Evolutionary conservation across 2,888 invertebrate species (phyloP), one percentile per base, ranked within the genome.

Genomic region (Tupiocoris notatus): DNA sequence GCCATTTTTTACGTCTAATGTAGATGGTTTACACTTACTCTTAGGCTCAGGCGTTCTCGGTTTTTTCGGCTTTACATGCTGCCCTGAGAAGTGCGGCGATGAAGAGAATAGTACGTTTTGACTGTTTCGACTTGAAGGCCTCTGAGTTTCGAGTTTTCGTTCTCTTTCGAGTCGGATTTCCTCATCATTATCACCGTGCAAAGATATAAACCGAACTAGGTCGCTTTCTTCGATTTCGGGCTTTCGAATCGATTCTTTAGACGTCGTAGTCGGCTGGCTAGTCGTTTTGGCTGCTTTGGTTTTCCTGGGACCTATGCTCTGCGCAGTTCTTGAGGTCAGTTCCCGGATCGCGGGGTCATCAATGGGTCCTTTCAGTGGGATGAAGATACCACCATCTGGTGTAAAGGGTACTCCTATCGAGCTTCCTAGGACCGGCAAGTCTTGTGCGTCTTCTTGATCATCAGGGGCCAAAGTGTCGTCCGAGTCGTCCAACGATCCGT

Each of bases 361-460:
- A 24, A 79, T 77, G 39, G 85, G 85, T 16, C 86, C 86, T 82
- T 85, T 86, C 62, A 86, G 80, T 9, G 86, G 86, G 73, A 86
- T 86, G 78, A 85, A 86, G 76, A 84, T 85, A 78, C 85, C 81
- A 23, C 80, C 75, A 21, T 79, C 80, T 0, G 81, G 80, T 9
- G 77, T 76, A 80, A 79, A 76, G n/a, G 81, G 82, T 61, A 83
- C 81, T 78, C 79, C 24, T 64, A 80, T 0, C 76, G 77, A 61
- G 80, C 81, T 87, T 86, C 81, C 86, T 86, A n/a, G 84, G 85
- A 18, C 16, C 9, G 54, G 9, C 17, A 39, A 73, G 83, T 85
- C 9, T 86, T 83, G 25, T 82, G 79, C 20, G 73, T 70, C 67
- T 54, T 81, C 82, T 56, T 83, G 82, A 79, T 82, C 57, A 68